These are phyloP conservation scores for Alloscopus bannaensis DNA, from an alignment of 2,888 invertebrate genomes.

Conservation along the genomic window DNA sequence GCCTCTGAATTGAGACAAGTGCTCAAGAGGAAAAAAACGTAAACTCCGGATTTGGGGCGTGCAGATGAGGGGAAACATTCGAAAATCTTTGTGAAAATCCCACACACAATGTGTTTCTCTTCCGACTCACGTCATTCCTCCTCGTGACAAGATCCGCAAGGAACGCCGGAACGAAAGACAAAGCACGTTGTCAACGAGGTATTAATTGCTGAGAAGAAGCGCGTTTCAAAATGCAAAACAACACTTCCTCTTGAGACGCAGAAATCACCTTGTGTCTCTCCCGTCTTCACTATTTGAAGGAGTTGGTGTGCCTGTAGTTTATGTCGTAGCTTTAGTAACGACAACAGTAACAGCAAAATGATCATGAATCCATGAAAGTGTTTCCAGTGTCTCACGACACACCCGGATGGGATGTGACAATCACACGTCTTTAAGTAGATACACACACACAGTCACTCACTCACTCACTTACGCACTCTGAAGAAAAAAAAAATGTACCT, in stretches of 20 bases:
- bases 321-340: too few relatives aligned
- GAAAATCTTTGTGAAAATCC: background rate
- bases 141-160: background rate
- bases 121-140: constrained; percentile 16
- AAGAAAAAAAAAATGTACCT: background rate
- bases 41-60: background rate
- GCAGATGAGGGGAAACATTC: background rate
- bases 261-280: too few relatives aligned
- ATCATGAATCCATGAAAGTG: constrained; percentile 30
- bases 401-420: constrained; percentile 40
- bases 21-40: too few relatives aligned
- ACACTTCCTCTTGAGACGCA: too few relatives aligned
- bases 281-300: too few relatives aligned
- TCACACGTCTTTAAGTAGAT: too few relatives aligned
- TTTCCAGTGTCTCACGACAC: constrained; percentile 41
- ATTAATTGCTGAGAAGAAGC: constrained; percentile 48
- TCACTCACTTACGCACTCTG: too few relatives aligned
- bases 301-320: too few relatives aligned
- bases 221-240: constrained; percentile 15
- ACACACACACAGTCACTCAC: constrained; percentile 25
- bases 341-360: constrained; percentile 6
- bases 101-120: background rate
- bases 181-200: constrained; percentile 29
- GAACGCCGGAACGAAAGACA: constrained; percentile 26
- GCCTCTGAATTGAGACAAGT: background rate